These are phyloP conservation scores for Parasteatoda tepidariorum DNA, from an alignment of 1,140 invertebrate genomes.

Conservation along the genomic window DNA sequence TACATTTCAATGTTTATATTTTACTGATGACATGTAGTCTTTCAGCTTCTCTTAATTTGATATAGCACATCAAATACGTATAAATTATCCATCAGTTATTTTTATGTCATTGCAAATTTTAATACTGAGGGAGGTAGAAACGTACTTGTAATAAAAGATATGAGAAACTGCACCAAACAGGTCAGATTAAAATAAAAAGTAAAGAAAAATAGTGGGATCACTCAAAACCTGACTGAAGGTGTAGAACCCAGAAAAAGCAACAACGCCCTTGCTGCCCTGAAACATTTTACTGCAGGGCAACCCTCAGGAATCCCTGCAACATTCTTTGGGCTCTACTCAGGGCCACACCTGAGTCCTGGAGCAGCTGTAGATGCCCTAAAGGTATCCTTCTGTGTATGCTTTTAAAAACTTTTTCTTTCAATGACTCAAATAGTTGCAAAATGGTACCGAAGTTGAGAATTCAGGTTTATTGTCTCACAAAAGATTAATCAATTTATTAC, in stretches of 20 bases:
- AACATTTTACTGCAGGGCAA: conserved; percentile 22
- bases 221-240: conserved; percentile 18
- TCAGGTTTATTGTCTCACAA: conserved; percentile 16
- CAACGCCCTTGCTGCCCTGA: conserved; percentile 49
- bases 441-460: too few relatives aligned
- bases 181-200: not conserved
- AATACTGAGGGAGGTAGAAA: too few relatives aligned
- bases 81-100: too few relatives aligned
- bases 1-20: too few relatives aligned
- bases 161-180: not conserved
- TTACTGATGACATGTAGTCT: too few relatives aligned
- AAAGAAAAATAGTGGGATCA: not conserved
- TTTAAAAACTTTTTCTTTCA: conserved; percentile 22
- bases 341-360: conserved; percentile 57
- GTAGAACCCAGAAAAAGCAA: conserved; percentile 42
- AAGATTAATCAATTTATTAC: too few relatives aligned
- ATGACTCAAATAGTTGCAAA: too few relatives aligned
- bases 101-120: too few relatives aligned
- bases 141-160: too few relatives aligned
- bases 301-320: conserved; percentile 13
- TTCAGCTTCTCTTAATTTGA: too few relatives aligned
- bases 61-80: too few relatives aligned
- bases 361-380: conserved; percentile 27
- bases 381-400: conserved; percentile 13
- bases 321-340: conserved; percentile 54